phyloP scores from a whole-genome alignment of 2,888 invertebrate species.

The Priocnemis perturbator region DNA sequence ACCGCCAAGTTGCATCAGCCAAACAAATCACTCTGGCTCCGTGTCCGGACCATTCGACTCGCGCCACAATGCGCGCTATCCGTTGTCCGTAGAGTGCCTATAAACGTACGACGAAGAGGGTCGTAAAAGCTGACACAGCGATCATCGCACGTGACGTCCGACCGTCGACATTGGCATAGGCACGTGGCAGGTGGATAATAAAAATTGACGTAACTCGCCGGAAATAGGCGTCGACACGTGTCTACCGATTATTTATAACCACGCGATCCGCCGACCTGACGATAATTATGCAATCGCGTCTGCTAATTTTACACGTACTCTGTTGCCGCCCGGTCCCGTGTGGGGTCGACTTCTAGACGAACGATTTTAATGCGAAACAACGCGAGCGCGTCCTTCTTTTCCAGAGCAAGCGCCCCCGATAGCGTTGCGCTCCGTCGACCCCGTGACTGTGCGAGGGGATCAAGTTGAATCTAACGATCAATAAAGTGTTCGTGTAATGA shows the following conservation, averaged over 20 bases:
- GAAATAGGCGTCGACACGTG: too few relatives aligned
- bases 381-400: constrained; percentile 5
- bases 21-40: too few relatives aligned
- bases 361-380: constrained; percentile 20
- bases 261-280: neutral
- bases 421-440: constrained; percentile 23
- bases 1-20: too few relatives aligned
- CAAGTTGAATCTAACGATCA: constrained; percentile 49
- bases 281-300: constrained; percentile 10
- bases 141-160: too few relatives aligned
- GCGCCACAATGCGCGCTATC: too few relatives aligned
- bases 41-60: too few relatives aligned
- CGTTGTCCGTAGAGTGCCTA: too few relatives aligned
- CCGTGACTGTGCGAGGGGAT: constrained; percentile 22
- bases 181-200: too few relatives aligned
- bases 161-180: too few relatives aligned
- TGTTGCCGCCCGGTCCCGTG: neutral
- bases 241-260: constrained; percentile 5
- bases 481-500: constrained; percentile 48
- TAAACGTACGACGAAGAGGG: too few relatives aligned
- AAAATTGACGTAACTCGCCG: too few relatives aligned
- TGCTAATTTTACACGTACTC: constrained; percentile 14
- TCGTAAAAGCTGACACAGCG: too few relatives aligned
- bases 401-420: constrained; percentile 9
- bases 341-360: constrained; percentile 13